Base-by-base conservation (phyloP, 2,113 vertebrate species). In the Sebastes schlegelii region DNA sequence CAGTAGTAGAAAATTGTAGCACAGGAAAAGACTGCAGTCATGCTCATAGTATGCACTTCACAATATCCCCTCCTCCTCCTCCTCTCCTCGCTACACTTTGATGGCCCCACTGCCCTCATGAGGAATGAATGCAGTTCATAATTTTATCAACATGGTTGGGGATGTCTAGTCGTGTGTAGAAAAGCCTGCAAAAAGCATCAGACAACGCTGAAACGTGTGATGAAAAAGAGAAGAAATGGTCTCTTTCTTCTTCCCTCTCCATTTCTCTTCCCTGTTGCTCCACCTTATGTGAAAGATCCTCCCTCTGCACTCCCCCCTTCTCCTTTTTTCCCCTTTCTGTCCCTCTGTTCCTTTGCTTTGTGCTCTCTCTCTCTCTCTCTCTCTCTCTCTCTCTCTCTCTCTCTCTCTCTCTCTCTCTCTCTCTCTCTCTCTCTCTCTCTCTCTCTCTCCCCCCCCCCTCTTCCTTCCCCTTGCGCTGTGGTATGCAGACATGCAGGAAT, bases 401-500 rank as follows among this genome's bases (percentile, higher is more conserved):
- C 79, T 40, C 72, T 26, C 52, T 40, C 70, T 13, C 49, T 13
- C 73, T 4, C 69, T 6, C 51, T 21, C 55, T 54, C 76, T 46
- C 71, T 40, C 51, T 43, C 68, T 21, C 55, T 49, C 79, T 52
- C 71, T 40, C 51, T 43, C 68, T 19, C 51, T 45, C 79, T 40
- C 72, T 26, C 52, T 40, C 70, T 13, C 49, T 34, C 51, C 19
- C 64, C 52, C 21, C 66, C 42, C 80, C 43, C 62, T 52, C 40
- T 80, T 81, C 74, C 81, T 73, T 86, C 82, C 83, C 57, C 74
- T 83, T 66, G 54, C 82, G 43, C 92, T 92, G 88, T 90, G 95
- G 94, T 95, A 93, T 94, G 95, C 92, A 96, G 95, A 95, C 94
- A 92, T 65, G 49, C 92, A 94, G 95, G 95, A 96, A 95, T 96